Percentiles rank a stretch among this genome's conserved stretches.
Conservation (phyloP, 2,888 invertebrate species). For the Phyto melanocephala region DNA sequence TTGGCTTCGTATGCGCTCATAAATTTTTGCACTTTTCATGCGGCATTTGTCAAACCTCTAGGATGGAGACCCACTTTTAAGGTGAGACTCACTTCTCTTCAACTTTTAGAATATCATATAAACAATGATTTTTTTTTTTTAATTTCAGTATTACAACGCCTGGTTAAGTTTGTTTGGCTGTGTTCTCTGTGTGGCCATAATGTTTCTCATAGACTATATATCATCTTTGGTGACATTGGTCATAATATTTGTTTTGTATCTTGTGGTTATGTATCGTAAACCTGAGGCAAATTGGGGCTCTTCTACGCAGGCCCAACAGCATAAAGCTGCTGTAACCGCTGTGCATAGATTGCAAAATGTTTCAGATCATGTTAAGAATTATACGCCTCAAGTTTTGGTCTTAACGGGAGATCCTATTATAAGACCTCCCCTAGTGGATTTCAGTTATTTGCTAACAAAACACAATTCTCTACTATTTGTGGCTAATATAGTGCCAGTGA, state of each 20-base stretch:
- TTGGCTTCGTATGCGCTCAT: conserved; percentile 95
- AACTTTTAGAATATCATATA: not conserved
- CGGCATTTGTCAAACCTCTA: conserved; percentile 90
- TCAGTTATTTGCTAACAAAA: conserved; percentile 94
- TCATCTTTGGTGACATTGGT: conserved; percentile 95
- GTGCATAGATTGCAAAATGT: conserved; percentile 90
- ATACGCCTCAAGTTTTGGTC: conserved; percentile 93
- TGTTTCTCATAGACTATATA: conserved; percentile 96
- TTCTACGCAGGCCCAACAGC: conserved; percentile 96
- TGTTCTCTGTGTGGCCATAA: conserved; percentile 90
- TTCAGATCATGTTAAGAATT: conserved; percentile 98
- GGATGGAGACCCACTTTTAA: conserved; percentile 95
- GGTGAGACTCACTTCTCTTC: conserved; percentile 80
- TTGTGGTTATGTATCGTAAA: conserved; percentile 94
- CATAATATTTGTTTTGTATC: conserved; percentile 91
- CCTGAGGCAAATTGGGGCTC: conserved; percentile 99
- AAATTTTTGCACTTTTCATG: conserved; percentile 97
- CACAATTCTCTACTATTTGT: conserved; percentile 93
- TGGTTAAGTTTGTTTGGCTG: conserved; percentile 93
- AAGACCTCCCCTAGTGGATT: conserved; percentile 93
- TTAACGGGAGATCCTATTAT: conserved; percentile 90
- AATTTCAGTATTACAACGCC: conserved; percentile 91
- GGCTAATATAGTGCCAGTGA: conserved; percentile 91
- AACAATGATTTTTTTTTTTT: not conserved
- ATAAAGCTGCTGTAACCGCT: conserved; percentile 92